Base-by-base conservation (phyloP, 2,888 invertebrate genomes). In the Trachelus tabidus region DNA sequence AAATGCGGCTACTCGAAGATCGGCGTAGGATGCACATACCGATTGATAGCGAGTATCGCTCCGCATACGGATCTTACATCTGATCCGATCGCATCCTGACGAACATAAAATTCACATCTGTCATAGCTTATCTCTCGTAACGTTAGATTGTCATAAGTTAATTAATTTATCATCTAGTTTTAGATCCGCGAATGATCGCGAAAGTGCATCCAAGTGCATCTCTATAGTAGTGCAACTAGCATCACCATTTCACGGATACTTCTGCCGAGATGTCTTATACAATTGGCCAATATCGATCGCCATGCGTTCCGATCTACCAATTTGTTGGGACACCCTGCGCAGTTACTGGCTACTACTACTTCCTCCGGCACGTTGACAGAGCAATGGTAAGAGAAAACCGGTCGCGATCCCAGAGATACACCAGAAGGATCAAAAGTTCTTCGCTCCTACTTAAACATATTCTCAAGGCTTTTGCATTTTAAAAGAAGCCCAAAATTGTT, bases 361-460 rank as follows among this genome's bases (percentile, higher is more conserved):
- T 71, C 71, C 34, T 71, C 71, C 71, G 34, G 71, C 34, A 71
- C 71, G 12, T 71, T 71, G 33, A 71, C 33, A 71, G 71, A 71
- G 34, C 71, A 71, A 71, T 71, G 71, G 71, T 71, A 71, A 71
- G 71, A 34, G 34, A 34, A 31, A 56, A 56, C 56, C 56, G 56
- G 56, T 56, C 56, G 56, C 23, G 56, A 56, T 56, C 56, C 56
- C 56, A 56, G 56, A 56, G 56, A 56, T 9, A 56, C 9, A 56
- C 9, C 56, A 56, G 56, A 56, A 56, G 2, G 23, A 23, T 56
- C 23, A 56, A 56, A 40, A 56, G 9, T 56, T 23, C 9, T 23
- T 56, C 23, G 23, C 9, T 23, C 23, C 23, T 56, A 56, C 23
- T 23, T 56, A 2, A 23, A 56, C 12, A 35, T 35, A 35, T 12